Base-by-base conservation (phyloP, 2,888 invertebrate species). In the Nemotelus nigrinus region DNA sequence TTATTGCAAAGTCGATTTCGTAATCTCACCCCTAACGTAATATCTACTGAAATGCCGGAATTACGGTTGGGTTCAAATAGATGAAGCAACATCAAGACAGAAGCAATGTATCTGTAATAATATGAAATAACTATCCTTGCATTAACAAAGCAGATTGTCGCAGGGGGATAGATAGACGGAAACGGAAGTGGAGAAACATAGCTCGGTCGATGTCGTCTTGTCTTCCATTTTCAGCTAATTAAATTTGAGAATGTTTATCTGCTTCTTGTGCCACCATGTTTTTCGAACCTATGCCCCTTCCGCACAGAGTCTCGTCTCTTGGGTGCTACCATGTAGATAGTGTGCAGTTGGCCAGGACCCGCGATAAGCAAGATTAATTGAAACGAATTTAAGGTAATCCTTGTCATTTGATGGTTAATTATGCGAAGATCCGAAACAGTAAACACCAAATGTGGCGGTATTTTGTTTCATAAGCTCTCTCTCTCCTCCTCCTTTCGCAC, bases 301-400 rank as follows among this genome's bases (percentile, higher is more conserved):
- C 43, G 7, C 7, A 53, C 10, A 7, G 1, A 39, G 43, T 10
- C 3, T 25, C 43, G 63, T 10, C 8, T 63, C 8, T 3, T 63
- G 3, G 3, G 41, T 10, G 1, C 41, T 6, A 63, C 58, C 5
- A 25, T 25, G 68, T 41, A n/a, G 68, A 53, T 68, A 50, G 25
- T 39, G 41, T 53, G 53, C 39, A 50, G 53, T 70, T 41, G 25
- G 25, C 25, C 50, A 70, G 55, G 41, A 47, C 25, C 41, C 43
- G 43, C 70, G 70, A 72, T 72, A 58, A 72, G 72, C 58, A 25
- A 72, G 58, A 72, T 72, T 72, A 72, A 72, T 72, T 72, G 72
- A 58, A 70, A 57, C 47, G 58, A 72, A 58, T 72, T 60, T 50
- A 74, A 74, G 74, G 74, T 74, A 60, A 74, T 74, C 60, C 60